A percentile compares a stretch with the other conserved stretches of the same genome.
Evolutionary conservation across 64 coral and sea anemone genomes (phyloP).

Genomic region (Actinia tenebrosa): DNA sequence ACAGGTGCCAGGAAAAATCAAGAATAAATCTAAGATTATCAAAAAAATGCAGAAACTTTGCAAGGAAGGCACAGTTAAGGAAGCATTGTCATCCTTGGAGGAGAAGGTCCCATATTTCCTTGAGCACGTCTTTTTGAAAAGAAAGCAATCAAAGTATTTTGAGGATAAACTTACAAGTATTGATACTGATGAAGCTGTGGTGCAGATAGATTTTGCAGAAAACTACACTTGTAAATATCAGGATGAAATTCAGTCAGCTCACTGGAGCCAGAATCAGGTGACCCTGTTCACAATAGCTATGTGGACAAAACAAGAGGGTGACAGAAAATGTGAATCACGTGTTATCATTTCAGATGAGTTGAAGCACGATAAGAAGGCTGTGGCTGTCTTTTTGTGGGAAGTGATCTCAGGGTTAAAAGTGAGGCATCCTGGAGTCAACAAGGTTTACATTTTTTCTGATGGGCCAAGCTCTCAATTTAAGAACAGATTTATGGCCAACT

Average conservation of each 20-base stretch:
- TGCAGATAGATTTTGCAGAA: constrained; percentile 53
- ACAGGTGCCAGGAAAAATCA: constrained; percentile 5
- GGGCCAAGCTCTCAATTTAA: constrained; percentile 35
- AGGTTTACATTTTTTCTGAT: constrained; percentile 38
- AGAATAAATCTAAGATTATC: constrained; percentile 5
- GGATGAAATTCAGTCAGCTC: constrained; percentile 46
- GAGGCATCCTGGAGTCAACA: constrained; percentile 32
- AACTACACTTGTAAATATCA: constrained; percentile 38
- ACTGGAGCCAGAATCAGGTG: constrained; percentile 43
- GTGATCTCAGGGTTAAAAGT: constrained; percentile 54
- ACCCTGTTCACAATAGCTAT: constrained; percentile 41
- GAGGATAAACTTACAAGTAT: constrained; percentile 14
- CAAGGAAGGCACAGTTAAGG: constrained; percentile 38
- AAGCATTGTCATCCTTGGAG: constrained; percentile 23
- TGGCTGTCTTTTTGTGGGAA: too few relatives aligned
- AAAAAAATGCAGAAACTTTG: constrained; percentile 41
- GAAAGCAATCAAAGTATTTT: constrained; percentile 26
- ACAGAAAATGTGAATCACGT: neutral
- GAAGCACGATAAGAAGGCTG: constrained; percentile 54
- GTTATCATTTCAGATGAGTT: constrained; percentile 58
- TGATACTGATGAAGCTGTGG: constrained; percentile 19
- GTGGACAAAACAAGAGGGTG: constrained; percentile 7
- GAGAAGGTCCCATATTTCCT: constrained; percentile 30
- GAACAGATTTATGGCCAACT: constrained; percentile 33
- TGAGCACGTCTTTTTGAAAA: constrained; percentile 38